A percentile compares a stretch with the other conserved stretches of the same genome.
Evolutionary conservation across 1,140 invertebrate genomes (phyloP).

Genomic region (Hycleus cichorii): DNA sequence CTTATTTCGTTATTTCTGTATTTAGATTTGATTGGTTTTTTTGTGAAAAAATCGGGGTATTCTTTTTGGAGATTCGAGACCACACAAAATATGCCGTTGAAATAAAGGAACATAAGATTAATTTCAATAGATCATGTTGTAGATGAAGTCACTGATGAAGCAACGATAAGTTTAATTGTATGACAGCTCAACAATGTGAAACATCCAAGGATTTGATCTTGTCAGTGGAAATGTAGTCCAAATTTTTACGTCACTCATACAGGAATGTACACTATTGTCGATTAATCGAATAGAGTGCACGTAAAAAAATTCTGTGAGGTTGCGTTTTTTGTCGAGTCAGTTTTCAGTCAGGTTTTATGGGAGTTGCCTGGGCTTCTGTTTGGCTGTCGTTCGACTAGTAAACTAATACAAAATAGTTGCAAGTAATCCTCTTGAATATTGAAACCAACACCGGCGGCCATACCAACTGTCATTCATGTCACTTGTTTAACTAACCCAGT

Average conservation of each 20-base stretch:
- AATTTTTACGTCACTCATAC: constrained; percentile 1
- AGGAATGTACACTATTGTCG: neutral
- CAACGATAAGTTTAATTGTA: constrained; percentile 23
- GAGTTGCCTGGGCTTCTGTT: constrained; percentile 2
- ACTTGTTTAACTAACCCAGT: constrained; percentile 32
- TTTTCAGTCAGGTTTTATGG: no score
- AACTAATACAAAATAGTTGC: constrained; percentile 18
- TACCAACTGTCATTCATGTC: constrained; percentile 35
- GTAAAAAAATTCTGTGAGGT: constrained; percentile 1
- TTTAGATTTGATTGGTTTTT: no score
- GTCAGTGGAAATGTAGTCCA: constrained; percentile 12
- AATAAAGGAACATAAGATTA: constrained; percentile 1
- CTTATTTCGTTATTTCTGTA: no score
- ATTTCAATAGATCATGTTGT: constrained; percentile 19
- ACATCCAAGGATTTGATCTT: constrained; percentile 25
- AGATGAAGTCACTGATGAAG: constrained; percentile 28
- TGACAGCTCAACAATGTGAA: constrained; percentile 28
- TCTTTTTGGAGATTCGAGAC: no score
- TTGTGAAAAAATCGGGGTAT: no score
- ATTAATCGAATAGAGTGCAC: neutral
- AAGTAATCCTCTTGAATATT: constrained; percentile 27
- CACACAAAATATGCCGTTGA: no score
- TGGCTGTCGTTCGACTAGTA: constrained; percentile 1
- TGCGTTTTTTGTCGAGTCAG: neutral
- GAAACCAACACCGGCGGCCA: constrained; percentile 33